Conservation (phyloP, 2,888 invertebrate genomes). For the Strigamia transsilvanica region DNA sequence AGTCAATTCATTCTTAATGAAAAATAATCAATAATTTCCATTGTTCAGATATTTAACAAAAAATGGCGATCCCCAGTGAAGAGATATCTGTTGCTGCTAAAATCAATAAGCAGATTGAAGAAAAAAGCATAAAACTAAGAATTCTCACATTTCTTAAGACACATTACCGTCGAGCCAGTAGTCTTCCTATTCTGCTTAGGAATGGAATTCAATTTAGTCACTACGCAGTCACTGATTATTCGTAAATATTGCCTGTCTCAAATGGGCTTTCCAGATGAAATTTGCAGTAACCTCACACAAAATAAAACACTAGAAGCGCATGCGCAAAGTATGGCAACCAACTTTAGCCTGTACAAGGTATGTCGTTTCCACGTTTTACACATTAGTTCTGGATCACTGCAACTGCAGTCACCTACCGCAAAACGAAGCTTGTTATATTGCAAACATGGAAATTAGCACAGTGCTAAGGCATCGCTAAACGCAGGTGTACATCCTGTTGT, state of each 20-base stretch:
- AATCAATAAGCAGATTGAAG: too few species aligned
- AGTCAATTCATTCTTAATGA: neutral
- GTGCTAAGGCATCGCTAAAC: too few species aligned
- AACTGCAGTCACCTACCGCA: too few species aligned
- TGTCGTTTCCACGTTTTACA: too few species aligned
- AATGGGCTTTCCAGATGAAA: neutral
- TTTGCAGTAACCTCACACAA: neutral
- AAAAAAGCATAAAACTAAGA: too few species aligned
- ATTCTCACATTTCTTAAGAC: neutral
- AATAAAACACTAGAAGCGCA: neutral
- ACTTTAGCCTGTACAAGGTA: neutral
- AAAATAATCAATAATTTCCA: neutral
- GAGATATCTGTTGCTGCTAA: too few species aligned
- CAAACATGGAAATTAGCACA: constrained; percentile 73
- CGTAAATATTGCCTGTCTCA: constrained; percentile 9
- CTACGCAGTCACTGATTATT: neutral
- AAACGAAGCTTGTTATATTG: constrained; percentile 72
- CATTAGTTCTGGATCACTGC: neutral
- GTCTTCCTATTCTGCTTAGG: neutral
- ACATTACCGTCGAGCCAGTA: neutral
- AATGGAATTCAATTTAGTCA: neutral
- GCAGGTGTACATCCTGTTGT: too few species aligned
- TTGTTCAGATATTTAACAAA: neutral
- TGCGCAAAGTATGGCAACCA: neutral
- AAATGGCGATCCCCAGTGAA: too few species aligned